A percentile compares a stretch with the other conserved stretches of the same genome.
Evolutionary conservation across 2,797 vertebrate genomes (phyloP).

Genomic region (Luscinia megarhynchos): DNA sequence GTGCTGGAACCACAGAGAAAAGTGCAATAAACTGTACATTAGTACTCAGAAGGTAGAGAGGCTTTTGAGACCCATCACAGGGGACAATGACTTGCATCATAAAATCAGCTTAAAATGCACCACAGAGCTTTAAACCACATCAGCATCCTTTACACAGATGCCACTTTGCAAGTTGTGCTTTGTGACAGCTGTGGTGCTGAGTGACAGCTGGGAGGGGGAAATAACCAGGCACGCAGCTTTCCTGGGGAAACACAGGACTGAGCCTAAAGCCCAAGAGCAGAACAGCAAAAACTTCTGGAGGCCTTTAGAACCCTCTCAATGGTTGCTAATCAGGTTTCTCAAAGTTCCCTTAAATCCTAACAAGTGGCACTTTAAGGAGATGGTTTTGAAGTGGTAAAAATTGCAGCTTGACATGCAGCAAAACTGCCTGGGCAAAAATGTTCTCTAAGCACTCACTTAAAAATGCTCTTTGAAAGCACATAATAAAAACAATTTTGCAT

Average conservation of each 20-base stretch:
- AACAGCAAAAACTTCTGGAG: conserved; percentile 4
- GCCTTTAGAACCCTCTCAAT: background rate
- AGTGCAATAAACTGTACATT: conserved; percentile 28
- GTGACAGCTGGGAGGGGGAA: conserved; percentile 25
- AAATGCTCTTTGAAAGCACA: background rate
- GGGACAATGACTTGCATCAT: conserved; percentile 25
- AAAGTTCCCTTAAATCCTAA: background rate
- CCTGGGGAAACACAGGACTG: background rate
- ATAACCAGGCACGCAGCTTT: background rate
- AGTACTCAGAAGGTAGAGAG: background rate
- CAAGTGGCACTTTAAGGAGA: background rate
- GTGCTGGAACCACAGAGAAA: background rate
- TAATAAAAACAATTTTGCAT: background rate
- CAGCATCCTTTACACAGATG: conserved; percentile 41
- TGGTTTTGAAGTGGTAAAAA: background rate
- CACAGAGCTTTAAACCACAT: background rate
- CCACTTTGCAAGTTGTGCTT: background rate
- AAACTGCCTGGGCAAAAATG: background rate
- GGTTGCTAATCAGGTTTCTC: background rate
- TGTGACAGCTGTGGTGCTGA: conserved; percentile 26
- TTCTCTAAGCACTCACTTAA: background rate
- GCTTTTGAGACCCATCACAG: background rate
- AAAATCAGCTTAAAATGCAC: conserved; percentile 50
- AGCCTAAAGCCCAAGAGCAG: background rate
- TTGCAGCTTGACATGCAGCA: background rate